Evolutionary conservation across 2,888 invertebrate genomes (phyloP).

Genomic region (Eupithecia dodoneata): DNA sequence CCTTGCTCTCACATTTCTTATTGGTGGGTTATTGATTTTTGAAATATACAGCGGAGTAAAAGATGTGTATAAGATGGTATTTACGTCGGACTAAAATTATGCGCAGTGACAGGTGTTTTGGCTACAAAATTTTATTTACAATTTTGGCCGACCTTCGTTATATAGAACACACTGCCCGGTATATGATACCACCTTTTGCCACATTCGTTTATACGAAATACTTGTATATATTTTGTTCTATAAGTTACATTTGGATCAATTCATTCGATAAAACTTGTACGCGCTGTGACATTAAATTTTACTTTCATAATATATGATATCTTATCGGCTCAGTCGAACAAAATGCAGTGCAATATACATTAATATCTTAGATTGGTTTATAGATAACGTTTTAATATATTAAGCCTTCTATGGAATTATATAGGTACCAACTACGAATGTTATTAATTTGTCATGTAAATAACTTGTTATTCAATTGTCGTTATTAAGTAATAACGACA

Average conservation of each 20-base stretch:
- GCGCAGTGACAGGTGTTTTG: not conserved
- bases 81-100: not conserved
- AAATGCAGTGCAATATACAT: constrained; percentile 28
- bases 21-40: not conserved
- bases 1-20: not conserved
- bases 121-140: constrained; percentile 15
- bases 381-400: not conserved
- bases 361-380: constrained; percentile 13
- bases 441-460: not conserved
- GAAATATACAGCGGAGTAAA: not conserved
- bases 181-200: constrained; percentile 44
- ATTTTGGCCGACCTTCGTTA: constrained; percentile 30
- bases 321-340: constrained; percentile 33
- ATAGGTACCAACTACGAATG: not conserved
- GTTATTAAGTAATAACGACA: too few species aligned
- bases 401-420: not conserved
- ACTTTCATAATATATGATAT: constrained; percentile 8
- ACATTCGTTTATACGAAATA: constrained; percentile 39
- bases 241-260: constrained; percentile 44
- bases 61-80: not conserved
- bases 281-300: constrained; percentile 38
- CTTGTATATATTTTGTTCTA: constrained; percentile 42
- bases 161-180: constrained; percentile 40
- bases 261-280: constrained; percentile 40
- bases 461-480: not conserved